Conservation (phyloP, 2,797 vertebrate genomes). For the Enteromius treurensis region DNA sequence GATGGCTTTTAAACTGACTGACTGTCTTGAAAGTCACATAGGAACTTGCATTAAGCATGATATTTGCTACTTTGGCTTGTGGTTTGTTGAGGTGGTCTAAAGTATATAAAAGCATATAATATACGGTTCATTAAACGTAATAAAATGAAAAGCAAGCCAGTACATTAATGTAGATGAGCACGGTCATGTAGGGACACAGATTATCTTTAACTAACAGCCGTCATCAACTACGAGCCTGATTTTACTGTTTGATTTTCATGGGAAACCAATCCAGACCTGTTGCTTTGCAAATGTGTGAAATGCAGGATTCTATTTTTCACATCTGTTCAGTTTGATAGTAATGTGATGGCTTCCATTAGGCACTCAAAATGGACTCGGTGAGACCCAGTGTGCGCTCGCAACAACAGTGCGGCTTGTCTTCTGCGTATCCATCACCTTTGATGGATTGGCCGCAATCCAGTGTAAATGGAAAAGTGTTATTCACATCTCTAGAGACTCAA, state of each 20-base stretch:
- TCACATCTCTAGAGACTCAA: conserved; percentile 7
- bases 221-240: not conserved
- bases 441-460: not conserved
- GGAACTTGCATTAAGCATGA: not conserved
- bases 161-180: not conserved
- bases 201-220: not conserved
- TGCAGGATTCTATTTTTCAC: not conserved
- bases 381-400: not conserved
- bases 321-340: conserved; percentile 5
- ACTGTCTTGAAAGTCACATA: not conserved
- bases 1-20: too few species aligned
- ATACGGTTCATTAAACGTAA: not conserved
- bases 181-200: not conserved
- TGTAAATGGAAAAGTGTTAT: conserved; percentile 34
- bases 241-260: not conserved
- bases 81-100: not conserved
- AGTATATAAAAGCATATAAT: not conserved
- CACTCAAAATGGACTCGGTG: conserved; percentile 31
- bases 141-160: not conserved
- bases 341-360: conserved; percentile 29
- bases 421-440: not conserved
- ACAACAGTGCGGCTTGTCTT: conserved; percentile 18
- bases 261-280: conserved; percentile 4
- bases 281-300: not conserved
- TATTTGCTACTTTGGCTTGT: not conserved